Conservation (phyloP, 2,888 invertebrate genomes). For the Agrotis exclamationis region DNA sequence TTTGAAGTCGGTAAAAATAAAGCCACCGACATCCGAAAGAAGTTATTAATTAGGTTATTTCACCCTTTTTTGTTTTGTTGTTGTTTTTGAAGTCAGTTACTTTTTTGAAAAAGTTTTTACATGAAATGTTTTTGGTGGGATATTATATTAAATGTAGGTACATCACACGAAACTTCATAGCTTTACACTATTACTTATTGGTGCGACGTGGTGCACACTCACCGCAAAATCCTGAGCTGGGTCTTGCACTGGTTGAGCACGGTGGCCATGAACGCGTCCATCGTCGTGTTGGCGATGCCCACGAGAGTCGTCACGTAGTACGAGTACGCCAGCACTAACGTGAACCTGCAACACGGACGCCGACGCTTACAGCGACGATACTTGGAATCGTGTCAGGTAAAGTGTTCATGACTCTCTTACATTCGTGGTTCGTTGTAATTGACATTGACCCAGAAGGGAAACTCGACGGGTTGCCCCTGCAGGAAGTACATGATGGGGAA, state of each 20-base stretch:
- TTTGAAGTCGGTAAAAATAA: no score
- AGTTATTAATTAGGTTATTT: no score
- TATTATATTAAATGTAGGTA: no score
- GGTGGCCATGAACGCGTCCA: conserved; percentile 87
- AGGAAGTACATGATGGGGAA: conserved; percentile 73
- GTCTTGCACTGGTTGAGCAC: conserved; percentile 82
- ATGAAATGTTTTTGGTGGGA: no score
- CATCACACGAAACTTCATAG: no score
- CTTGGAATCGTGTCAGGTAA: no score
- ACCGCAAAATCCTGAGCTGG: conserved; percentile 82
- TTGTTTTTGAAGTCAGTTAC: no score
- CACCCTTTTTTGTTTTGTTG: no score
- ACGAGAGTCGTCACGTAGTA: conserved; percentile 85
- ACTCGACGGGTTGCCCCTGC: conserved; percentile 70
- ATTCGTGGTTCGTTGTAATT: conserved; percentile 58
- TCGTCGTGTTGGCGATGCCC: conserved; percentile 87
- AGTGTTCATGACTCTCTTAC: conserved; percentile 38
- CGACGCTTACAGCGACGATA: not conserved
- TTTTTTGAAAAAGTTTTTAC: no score
- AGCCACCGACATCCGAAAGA: no score
- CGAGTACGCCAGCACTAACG: conserved; percentile 78
- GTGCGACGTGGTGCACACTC: conserved; percentile 1
- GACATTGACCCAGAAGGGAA: conserved; percentile 71
- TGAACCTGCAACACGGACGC: conserved; percentile 72
- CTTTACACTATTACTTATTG: no score